Evolutionary conservation across 2,113 vertebrate species (phyloP).

Genomic region (Polypterus bichir): DNA sequence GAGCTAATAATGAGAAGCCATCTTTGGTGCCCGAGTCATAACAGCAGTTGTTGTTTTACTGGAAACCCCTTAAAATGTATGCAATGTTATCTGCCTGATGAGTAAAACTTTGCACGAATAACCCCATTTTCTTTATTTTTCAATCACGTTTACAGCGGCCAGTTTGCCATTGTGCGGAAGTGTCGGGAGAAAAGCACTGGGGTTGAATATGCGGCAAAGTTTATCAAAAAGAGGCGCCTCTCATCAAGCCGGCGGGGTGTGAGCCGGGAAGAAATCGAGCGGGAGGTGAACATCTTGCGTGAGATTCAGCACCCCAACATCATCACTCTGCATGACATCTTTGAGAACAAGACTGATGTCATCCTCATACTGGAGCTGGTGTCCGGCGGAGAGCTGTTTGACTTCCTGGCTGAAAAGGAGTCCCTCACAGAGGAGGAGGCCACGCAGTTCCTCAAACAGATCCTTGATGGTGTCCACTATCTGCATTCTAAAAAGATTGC

Average conservation of each 20-base stretch:
- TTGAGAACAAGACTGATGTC: slow-evolving; percentile 93
- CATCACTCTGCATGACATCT: slow-evolving; percentile 93
- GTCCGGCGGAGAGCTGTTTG: slow-evolving; percentile 84
- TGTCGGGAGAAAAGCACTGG: slow-evolving; percentile 72
- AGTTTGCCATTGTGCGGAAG: slow-evolving; percentile 89
- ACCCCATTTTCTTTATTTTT: not conserved
- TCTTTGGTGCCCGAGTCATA: too few relatives aligned
- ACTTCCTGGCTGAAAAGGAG: slow-evolving; percentile 93
- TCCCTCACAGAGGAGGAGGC: slow-evolving; percentile 91
- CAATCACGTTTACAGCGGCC: slow-evolving; percentile 45
- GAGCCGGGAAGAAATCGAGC: slow-evolving; percentile 89
- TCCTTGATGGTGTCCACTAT: slow-evolving; percentile 86
- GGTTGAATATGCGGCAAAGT: slow-evolving; percentile 81
- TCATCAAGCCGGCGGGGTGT: slow-evolving; percentile 87
- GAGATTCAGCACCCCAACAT: slow-evolving; percentile 96
- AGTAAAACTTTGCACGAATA: too few relatives aligned
- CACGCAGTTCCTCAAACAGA: slow-evolving; percentile 95
- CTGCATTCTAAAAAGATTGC: slow-evolving; percentile 88
- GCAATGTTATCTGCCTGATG: too few relatives aligned
- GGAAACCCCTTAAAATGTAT: too few relatives aligned
- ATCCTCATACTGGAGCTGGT: slow-evolving; percentile 95
- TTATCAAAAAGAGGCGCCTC: slow-evolving; percentile 91
- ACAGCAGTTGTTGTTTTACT: too few relatives aligned
- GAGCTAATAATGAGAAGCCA: too few relatives aligned
- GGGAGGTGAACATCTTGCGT: slow-evolving; percentile 88